Percentiles rank a stretch among this genome's conserved stretches.
Evolutionary conservation across 2,113 vertebrate species (phyloP).

Genomic region (Larimichthys polyactis): DNA sequence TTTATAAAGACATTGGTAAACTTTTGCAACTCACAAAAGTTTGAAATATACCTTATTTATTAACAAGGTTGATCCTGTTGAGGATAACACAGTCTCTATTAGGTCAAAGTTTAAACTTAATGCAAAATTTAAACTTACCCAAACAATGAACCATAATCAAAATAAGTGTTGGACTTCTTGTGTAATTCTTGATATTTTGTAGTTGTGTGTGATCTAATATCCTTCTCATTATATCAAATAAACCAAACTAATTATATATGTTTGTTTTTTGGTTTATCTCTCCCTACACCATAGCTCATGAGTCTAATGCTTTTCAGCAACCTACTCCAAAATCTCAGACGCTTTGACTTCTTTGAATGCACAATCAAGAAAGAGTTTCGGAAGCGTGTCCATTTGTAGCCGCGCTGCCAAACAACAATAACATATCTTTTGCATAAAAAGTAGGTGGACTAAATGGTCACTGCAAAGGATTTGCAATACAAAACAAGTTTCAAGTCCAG

Average conservation of each 20-base stretch:
- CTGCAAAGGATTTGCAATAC: background rate
- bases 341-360: background rate
- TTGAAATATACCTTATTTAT: no score
- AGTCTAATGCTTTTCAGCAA: background rate
- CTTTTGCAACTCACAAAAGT: background rate
- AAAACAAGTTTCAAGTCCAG: background rate
- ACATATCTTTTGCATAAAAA: background rate
- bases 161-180: background rate
- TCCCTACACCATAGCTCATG: background rate
- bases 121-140: background rate
- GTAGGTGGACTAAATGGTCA: background rate
- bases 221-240: background rate
- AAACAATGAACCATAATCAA: background rate
- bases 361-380: background rate
- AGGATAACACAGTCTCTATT: no score
- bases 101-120: background rate
- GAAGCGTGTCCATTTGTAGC: background rate
- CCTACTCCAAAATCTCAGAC: background rate
- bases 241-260: background rate
- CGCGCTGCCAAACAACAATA: background rate
- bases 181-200: background rate
- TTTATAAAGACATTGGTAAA: background rate
- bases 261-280: slow-evolving; percentile 2
- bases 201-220: background rate
- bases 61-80: background rate